Evolutionary conservation across 2,797 vertebrate genomes (phyloP).

Genomic region (Gobionotothen gibberifrons): DNA sequence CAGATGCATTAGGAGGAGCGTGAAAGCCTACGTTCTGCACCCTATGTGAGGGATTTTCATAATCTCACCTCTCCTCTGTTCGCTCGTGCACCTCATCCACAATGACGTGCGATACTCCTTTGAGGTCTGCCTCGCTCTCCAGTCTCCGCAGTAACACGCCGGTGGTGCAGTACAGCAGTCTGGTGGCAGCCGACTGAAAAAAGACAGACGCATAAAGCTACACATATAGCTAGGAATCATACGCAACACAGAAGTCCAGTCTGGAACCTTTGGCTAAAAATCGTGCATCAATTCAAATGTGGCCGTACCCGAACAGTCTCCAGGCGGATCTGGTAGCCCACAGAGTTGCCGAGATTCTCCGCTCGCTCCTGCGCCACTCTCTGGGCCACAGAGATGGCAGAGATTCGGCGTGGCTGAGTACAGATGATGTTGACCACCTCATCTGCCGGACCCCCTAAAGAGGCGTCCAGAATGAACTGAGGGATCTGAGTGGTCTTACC

Average conservation of each 20-base stretch:
- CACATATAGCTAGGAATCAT: neutral
- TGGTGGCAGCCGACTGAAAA: constrained; percentile 90
- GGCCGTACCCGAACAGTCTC: constrained; percentile 91
- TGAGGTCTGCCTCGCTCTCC: constrained; percentile 90
- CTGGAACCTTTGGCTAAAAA: neutral
- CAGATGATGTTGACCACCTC: constrained; percentile 94
- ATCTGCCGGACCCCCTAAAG: constrained; percentile 83
- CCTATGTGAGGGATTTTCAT: neutral
- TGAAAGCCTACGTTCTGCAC: neutral
- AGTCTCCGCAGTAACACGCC: constrained; percentile 94
- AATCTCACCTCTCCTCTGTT: constrained; percentile 94
- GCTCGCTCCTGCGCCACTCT: constrained; percentile 94
- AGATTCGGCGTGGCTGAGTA: constrained; percentile 97
- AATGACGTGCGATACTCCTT: constrained; percentile 91
- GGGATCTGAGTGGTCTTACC: constrained; percentile 99
- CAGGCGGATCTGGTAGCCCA: constrained; percentile 98
- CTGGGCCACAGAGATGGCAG: constrained; percentile 95
- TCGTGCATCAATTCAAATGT: constrained; percentile 2
- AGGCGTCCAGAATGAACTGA: constrained; percentile 95
- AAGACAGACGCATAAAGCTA: neutral
- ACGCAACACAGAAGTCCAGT: too few species aligned
- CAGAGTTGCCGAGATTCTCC: constrained; percentile 91
- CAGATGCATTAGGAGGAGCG: too few species aligned
- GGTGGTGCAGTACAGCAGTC: constrained; percentile 96
- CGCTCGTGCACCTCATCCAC: constrained; percentile 98